phyloP scores from a whole-genome alignment of 2,113 vertebrate genomes.

The Heterochromis multidens region DNA sequence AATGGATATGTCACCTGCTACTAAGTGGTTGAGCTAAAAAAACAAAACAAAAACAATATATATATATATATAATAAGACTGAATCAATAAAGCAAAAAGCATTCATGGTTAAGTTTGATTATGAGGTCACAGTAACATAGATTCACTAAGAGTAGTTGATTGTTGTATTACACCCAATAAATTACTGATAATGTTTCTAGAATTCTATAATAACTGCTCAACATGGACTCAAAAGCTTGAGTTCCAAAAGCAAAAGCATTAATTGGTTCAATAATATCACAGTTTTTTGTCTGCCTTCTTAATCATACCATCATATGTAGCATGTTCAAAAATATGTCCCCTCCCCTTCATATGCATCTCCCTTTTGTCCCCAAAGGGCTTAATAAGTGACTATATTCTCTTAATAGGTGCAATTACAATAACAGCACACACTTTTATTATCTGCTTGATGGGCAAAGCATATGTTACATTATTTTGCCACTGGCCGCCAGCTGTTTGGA shows the following conservation, averaged over 20 bases:
- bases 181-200: not conserved
- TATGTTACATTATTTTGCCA: not conserved
- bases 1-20: not conserved
- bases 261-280: not conserved
- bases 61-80: not conserved
- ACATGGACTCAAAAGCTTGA: not conserved
- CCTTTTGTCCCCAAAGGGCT: not conserved
- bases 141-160: not conserved
- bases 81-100: not conserved
- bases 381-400: not conserved
- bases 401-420: slow-evolving; percentile 19
- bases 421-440: not conserved
- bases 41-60: no score
- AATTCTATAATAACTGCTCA: not conserved
- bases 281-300: not conserved
- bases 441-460: not conserved
- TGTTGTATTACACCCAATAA: not conserved
- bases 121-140: not conserved
- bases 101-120: not conserved
- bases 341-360: not conserved
- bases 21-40: not conserved
- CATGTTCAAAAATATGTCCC: not conserved
- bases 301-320: not conserved
- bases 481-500: slow-evolving; percentile 1
- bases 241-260: not conserved